Conservation (phyloP, 2,888 invertebrate genomes). For the Cosmia trapezina region DNA sequence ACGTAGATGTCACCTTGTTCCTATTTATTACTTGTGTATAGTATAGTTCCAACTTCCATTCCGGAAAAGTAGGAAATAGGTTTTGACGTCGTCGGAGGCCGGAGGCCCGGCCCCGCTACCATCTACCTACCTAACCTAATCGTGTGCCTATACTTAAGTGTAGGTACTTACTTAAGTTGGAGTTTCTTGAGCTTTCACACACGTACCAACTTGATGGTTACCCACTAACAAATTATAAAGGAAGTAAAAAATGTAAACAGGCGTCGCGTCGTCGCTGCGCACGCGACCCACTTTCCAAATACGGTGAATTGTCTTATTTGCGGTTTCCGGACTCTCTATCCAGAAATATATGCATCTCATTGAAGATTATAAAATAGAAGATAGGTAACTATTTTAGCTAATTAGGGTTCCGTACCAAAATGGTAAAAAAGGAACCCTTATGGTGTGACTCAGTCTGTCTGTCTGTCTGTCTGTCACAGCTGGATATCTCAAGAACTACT, state of each 20-base stretch:
- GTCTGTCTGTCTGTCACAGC: too few species aligned
- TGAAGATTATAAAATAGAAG: constrained; percentile 11
- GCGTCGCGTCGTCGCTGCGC: constrained; percentile 43
- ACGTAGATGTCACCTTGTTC: background rate
- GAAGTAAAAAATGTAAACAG: constrained; percentile 48
- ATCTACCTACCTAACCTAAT: background rate
- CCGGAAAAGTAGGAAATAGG: constrained; percentile 4
- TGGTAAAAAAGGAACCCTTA: too few species aligned
- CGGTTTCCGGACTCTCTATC: constrained; percentile 52
- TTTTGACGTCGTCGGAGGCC: background rate
- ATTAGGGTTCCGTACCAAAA: too few species aligned
- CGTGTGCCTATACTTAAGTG: background rate
- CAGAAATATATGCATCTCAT: constrained; percentile 34
- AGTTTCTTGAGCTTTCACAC: constrained; percentile 45
- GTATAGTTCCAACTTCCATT: too few species aligned
- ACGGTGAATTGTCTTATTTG: constrained; percentile 49
- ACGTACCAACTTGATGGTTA: constrained; percentile 40
- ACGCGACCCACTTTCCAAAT: constrained; percentile 54
- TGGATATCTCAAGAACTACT: too few species aligned
- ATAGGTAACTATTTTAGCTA: too few species aligned
- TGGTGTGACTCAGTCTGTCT: too few species aligned
- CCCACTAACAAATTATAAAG: constrained; percentile 38
- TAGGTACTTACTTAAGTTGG: background rate
- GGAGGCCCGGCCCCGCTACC: background rate
- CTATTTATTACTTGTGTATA: background rate